These are phyloP conservation scores for Eristalinus aeneus DNA, from an alignment of 2,888 invertebrate genomes.

Conservation along the genomic window DNA sequence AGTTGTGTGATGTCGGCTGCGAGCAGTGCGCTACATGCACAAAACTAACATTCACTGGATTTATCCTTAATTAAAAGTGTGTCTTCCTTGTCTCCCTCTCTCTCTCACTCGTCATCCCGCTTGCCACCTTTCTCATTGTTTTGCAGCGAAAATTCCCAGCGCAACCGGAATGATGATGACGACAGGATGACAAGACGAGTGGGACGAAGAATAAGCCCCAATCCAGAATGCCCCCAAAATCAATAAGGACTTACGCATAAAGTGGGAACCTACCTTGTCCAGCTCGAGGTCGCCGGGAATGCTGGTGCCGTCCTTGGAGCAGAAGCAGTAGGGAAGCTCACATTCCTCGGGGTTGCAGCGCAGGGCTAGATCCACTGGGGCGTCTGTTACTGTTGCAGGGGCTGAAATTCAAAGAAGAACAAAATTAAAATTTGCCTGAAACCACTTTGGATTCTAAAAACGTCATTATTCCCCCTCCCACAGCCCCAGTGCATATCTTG, in stretches of 20 bases:
- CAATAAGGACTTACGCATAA: slow-evolving; percentile 25
- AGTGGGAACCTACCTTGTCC: slow-evolving; percentile 85
- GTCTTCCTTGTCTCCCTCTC: slow-evolving; percentile 12
- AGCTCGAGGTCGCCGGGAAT: slow-evolving; percentile 92
- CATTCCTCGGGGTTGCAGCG: slow-evolving; percentile 90
- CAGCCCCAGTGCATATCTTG: not conserved
- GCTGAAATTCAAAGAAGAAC: slow-evolving; percentile 82
- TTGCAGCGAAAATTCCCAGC: not conserved
- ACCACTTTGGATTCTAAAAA: slow-evolving; percentile 2
- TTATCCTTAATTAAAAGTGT: slow-evolving; percentile 67
- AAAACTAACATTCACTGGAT: slow-evolving; percentile 58
- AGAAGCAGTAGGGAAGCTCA: slow-evolving; percentile 93
- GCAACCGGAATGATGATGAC: not conserved
- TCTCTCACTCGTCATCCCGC: no score
- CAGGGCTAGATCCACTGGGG: slow-evolving; percentile 89
- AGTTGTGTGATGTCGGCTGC: not conserved
- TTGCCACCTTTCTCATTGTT: not conserved
- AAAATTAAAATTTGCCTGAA: slow-evolving; percentile 4
- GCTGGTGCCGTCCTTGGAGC: slow-evolving; percentile 93
- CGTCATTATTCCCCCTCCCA: not conserved
- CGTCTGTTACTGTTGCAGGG: slow-evolving; percentile 90
- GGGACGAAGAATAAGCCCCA: no score
- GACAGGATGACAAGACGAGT: not conserved
- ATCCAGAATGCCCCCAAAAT: not conserved
- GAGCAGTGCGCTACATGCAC: slow-evolving; percentile 16